Conservation (phyloP, 2,113 vertebrate genomes). For the Brienomyrus brachyistius region DNA sequence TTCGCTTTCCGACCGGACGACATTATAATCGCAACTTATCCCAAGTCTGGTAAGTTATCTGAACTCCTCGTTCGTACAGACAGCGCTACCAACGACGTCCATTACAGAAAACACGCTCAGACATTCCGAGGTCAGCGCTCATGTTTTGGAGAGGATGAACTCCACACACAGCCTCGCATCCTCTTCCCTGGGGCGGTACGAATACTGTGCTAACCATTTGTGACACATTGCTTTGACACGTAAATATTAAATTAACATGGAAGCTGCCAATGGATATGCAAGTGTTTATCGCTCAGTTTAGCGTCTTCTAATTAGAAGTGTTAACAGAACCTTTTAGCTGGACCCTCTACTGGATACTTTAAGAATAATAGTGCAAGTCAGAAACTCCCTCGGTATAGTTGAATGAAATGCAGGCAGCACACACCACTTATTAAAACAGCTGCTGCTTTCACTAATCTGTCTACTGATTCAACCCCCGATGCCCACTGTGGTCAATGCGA, state of each 20-base stretch:
- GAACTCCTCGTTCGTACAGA: neutral
- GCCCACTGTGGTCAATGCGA: neutral
- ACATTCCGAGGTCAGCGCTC: neutral
- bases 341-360: too few relatives aligned
- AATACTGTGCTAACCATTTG: too few relatives aligned
- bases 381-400: neutral
- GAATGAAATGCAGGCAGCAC: neutral
- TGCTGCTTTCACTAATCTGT: neutral
- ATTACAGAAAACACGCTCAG: neutral
- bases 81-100: neutral
- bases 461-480: neutral
- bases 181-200: too few relatives aligned
- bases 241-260: too few relatives aligned
- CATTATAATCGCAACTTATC: slow-evolving; percentile 51
- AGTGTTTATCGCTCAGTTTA: too few relatives aligned
- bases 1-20: slow-evolving; percentile 55
- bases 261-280: too few relatives aligned
- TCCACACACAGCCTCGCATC: too few relatives aligned
- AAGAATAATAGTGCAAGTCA: too few relatives aligned
- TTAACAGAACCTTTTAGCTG: neutral
- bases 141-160: neutral
- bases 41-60: slow-evolving; percentile 53
- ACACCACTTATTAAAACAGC: neutral
- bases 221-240: too few relatives aligned
- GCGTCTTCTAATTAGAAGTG: neutral